Evolutionary conservation across 2,113 vertebrate species (phyloP).

Genomic region (Bubalus kerabau): DNA sequence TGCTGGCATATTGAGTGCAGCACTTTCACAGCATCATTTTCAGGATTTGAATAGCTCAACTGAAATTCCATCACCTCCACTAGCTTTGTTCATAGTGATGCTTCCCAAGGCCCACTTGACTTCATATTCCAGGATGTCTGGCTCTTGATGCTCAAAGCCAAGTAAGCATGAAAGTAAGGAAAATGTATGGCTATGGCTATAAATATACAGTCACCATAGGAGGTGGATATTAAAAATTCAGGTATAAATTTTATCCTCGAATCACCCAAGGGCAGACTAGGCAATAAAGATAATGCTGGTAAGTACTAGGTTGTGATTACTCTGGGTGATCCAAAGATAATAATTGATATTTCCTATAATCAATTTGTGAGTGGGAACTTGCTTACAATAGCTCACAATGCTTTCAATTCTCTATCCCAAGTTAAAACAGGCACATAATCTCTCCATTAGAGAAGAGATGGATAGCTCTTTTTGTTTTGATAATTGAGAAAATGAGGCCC

Average conservation of each 20-base stretch:
- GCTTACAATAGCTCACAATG: not conserved
- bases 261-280: not conserved
- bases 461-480: conserved; percentile 24
- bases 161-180: conserved; percentile 32
- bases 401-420: not conserved
- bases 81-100: not conserved
- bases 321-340: conserved; percentile 4
- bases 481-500: not conserved
- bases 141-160: conserved; percentile 22
- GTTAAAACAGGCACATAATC: not conserved
- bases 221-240: conserved; percentile 19
- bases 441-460: not conserved
- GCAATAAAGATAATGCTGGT: not conserved
- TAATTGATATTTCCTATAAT: conserved; percentile 23
- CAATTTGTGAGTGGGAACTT: not conserved
- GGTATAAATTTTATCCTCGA: conserved; percentile 9
- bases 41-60: not conserved
- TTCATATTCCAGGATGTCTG: not conserved
- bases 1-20: not conserved
- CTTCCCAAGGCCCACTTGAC: not conserved
- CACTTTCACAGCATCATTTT: not conserved
- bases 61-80: not conserved
- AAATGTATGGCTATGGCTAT: not conserved
- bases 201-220: not conserved
- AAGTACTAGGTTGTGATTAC: not conserved